A percentile compares a stretch with the other conserved stretches of the same genome.
phyloP scores from a whole-genome alignment of 2,797 vertebrate genomes.

The Bradypus variegatus region DNA sequence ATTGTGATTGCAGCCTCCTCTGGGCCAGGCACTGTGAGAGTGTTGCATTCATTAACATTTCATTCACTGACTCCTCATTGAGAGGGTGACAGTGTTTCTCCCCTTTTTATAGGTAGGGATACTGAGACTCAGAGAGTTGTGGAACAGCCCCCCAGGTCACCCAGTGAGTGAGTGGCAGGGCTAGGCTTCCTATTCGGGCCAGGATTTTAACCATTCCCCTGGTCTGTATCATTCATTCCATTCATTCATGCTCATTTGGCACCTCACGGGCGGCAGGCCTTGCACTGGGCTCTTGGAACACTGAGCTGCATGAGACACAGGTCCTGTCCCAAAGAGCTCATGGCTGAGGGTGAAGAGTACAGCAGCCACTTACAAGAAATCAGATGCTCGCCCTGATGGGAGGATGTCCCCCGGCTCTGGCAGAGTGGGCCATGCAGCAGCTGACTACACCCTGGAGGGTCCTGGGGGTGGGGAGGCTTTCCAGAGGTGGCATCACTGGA shows the following conservation, averaged over 20 bases:
- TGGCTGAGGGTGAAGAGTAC: not conserved
- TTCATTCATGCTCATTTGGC: not conserved
- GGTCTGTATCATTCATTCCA: not conserved
- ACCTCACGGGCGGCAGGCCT: not conserved
- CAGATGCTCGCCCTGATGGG: not conserved
- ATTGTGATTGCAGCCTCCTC: not conserved
- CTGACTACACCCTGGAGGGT: not conserved
- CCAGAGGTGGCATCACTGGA: not conserved
- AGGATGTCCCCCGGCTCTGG: not conserved
- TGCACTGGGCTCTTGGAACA: not conserved
- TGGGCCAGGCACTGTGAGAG: not conserved
- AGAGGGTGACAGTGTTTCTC: not conserved
- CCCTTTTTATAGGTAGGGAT: not conserved
- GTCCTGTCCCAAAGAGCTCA: not conserved
- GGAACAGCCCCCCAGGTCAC: not conserved
- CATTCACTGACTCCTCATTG: not conserved
- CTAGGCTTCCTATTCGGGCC: not conserved
- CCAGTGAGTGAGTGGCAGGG: not conserved
- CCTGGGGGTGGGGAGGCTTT: not conserved
- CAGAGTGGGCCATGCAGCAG: not conserved
- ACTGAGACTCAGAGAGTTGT: not conserved
- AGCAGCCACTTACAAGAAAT: not conserved
- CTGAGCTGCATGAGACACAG: not conserved
- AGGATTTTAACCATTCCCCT: accelerated
- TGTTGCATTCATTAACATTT: not conserved